phyloP scores from a whole-genome alignment of 2,113 vertebrate genomes.

The Puma concolor region DNA sequence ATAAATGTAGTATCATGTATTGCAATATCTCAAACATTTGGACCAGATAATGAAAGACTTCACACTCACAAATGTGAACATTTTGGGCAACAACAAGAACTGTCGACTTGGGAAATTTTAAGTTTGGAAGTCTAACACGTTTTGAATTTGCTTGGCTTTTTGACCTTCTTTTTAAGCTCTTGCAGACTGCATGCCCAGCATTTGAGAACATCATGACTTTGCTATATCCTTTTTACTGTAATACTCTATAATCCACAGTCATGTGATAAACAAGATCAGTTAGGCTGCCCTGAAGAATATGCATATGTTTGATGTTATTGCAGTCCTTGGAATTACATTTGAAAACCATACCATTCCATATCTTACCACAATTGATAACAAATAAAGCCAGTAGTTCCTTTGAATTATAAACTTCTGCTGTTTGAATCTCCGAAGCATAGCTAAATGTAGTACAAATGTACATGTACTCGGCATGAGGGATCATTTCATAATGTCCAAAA shows the following conservation, averaged over 20 bases:
- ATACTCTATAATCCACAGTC: background rate
- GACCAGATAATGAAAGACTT: constrained; percentile 15
- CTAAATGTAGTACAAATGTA: background rate
- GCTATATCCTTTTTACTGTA: constrained; percentile 26
- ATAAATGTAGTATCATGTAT: background rate
- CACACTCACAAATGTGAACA: background rate
- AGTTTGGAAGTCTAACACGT: background rate
- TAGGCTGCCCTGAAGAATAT: background rate
- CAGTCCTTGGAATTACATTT: constrained; percentile 11
- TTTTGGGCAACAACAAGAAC: background rate
- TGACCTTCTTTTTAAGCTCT: constrained; percentile 38
- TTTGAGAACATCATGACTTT: constrained; percentile 16
- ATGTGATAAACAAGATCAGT: constrained; percentile 7
- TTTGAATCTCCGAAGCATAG: background rate
- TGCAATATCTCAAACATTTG: constrained; percentile 2
- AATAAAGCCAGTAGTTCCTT: constrained; percentile 22
- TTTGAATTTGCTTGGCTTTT: constrained; percentile 38
- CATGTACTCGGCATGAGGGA: background rate
- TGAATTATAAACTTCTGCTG: background rate
- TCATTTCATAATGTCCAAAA: background rate
- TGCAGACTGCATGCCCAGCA: background rate
- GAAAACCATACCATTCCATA: background rate
- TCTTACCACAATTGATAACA: background rate
- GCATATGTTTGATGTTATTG: background rate
- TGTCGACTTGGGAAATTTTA: background rate